Conservation (phyloP, 2,113 vertebrate species). For the Nothoprocta pentlandii region DNA sequence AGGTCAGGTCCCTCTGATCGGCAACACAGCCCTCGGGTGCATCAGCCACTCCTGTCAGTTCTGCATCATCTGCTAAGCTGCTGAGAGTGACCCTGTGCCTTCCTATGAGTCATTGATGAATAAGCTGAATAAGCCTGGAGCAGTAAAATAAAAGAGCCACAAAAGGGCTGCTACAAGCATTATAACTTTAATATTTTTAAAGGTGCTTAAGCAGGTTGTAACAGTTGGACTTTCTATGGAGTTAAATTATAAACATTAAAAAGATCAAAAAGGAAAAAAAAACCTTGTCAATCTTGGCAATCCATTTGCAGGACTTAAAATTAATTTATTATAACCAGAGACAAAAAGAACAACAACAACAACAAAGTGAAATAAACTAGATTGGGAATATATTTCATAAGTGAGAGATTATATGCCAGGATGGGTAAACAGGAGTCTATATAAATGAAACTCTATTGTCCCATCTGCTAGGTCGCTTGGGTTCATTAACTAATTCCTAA, state of each 20-base stretch:
- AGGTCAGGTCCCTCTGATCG: too few relatives aligned
- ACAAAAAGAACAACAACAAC: neutral
- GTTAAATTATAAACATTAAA: neutral
- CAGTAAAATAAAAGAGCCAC: too few relatives aligned
- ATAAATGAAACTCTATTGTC: too few relatives aligned
- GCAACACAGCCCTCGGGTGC: too few relatives aligned
- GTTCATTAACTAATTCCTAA: neutral
- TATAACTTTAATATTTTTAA: neutral
- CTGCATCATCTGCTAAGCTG: too few relatives aligned
- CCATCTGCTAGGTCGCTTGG: neutral
- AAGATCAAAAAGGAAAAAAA: too few relatives aligned
- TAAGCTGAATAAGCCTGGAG: too few relatives aligned
- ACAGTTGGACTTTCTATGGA: neutral
- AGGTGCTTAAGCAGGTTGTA: neutral
- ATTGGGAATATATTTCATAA: neutral
- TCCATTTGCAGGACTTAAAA: neutral
- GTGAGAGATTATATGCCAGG: too few relatives aligned
- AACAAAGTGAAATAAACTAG: neutral
- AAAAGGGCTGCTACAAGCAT: neutral
- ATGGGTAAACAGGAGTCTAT: neutral
- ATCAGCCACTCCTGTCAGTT: too few relatives aligned
- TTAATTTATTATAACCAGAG: neutral
- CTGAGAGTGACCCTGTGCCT: too few relatives aligned
- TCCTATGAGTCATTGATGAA: too few relatives aligned
- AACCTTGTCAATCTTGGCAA: too few relatives aligned